These are phyloP conservation scores for Drosophila pseudoobscura DNA, from an alignment of 1,140 invertebrate species.

Conservation along the genomic window DNA sequence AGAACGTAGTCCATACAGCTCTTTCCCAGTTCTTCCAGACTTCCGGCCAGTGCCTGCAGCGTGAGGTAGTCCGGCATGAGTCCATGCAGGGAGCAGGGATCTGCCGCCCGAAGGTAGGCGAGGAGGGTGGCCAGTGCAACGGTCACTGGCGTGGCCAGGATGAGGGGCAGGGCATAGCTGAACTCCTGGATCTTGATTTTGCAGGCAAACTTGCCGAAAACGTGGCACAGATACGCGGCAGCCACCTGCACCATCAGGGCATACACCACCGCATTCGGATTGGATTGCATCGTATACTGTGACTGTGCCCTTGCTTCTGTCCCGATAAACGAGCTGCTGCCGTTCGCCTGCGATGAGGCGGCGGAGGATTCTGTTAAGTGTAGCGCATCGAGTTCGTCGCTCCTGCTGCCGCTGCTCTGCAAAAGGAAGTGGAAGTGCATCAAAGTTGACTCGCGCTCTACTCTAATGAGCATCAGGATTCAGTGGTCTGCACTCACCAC, in stretches of 20 bases:
- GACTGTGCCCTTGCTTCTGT: slow-evolving; percentile 1
- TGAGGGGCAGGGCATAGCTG: slow-evolving; percentile 91
- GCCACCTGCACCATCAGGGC: slow-evolving; percentile 87
- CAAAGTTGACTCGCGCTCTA: background rate
- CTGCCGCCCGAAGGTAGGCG: slow-evolving; percentile 85
- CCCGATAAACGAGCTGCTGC: slow-evolving; percentile 45
- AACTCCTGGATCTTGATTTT: slow-evolving; percentile 93
- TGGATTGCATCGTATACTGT: slow-evolving; percentile 71
- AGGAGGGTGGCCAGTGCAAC: slow-evolving; percentile 87
- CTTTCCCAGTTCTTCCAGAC: slow-evolving; percentile 34
- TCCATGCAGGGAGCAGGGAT: slow-evolving; percentile 87
- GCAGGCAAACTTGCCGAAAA: slow-evolving; percentile 91
- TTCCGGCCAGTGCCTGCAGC: slow-evolving; percentile 77
- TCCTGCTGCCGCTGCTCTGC: slow-evolving; percentile 31
- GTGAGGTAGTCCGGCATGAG: slow-evolving; percentile 88
- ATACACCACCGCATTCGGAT: slow-evolving; percentile 83
- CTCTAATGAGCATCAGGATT: slow-evolving; percentile 6
- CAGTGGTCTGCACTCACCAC: slow-evolving; percentile 81
- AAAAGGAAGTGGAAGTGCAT: background rate
- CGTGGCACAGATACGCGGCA: slow-evolving; percentile 88
- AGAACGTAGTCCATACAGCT: slow-evolving; percentile 86
- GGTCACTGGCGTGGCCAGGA: slow-evolving; percentile 88
- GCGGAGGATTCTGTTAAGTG: slow-evolving; percentile 24
- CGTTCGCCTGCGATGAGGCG: slow-evolving; percentile 8
- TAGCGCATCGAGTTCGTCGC: slow-evolving; percentile 22